These are phyloP conservation scores for Xyrauchen texanus DNA, from an alignment of 2,113 vertebrate genomes.

Conservation along the genomic window DNA sequence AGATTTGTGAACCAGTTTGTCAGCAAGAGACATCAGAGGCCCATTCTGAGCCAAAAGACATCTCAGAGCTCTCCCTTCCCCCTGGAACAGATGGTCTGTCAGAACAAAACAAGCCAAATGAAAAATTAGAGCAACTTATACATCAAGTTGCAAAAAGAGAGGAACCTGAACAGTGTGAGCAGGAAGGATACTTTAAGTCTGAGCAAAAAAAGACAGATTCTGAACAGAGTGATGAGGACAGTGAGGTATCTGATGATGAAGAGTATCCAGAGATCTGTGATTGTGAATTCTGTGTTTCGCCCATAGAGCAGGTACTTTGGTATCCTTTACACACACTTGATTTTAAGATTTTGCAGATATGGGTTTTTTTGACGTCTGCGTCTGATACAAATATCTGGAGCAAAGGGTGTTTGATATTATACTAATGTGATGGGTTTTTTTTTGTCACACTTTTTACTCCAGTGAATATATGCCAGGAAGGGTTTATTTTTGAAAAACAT, in stretches of 20 bases:
- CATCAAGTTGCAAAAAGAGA: slow-evolving; percentile 37
- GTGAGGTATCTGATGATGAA: slow-evolving; percentile 64
- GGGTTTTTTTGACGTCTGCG: no score
- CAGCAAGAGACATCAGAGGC: not conserved
- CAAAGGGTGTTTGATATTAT: no score
- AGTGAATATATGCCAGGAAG: no score
- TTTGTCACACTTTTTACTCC: no score
- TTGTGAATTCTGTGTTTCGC: slow-evolving; percentile 73
- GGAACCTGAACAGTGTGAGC: slow-evolving; percentile 11
- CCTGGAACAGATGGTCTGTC: not conserved
- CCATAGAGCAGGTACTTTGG: slow-evolving; percentile 65
- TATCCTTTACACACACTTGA: no score
- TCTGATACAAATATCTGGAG: no score
- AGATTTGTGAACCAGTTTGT: not conserved
- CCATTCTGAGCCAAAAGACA: not conserved
- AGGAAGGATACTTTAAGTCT: slow-evolving; percentile 18
- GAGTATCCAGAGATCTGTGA: slow-evolving; percentile 64
- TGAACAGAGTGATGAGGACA: slow-evolving; percentile 63
- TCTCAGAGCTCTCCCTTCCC: not conserved
- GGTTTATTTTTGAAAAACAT: no score
- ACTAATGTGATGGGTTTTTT: no score
- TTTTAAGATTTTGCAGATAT: no score
- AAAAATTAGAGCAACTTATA: slow-evolving; percentile 31
- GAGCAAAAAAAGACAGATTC: slow-evolving; percentile 24
- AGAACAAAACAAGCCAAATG: not conserved